These are phyloP conservation scores for Phyllopteryx taeniolatus DNA, from an alignment of 2,113 vertebrate genomes.

Conservation along the genomic window DNA sequence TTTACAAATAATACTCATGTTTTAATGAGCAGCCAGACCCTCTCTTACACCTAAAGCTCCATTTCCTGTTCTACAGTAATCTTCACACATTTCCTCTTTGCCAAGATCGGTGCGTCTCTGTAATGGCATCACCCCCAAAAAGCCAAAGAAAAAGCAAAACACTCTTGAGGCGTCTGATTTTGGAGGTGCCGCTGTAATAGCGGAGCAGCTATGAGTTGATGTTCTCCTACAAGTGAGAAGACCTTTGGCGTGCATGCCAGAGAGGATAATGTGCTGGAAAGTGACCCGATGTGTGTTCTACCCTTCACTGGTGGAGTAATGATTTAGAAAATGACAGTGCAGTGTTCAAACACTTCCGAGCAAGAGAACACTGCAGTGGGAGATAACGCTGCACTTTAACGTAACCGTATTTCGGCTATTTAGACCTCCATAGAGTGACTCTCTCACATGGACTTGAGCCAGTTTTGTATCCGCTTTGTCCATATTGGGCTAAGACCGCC, in stretches of 20 bases:
- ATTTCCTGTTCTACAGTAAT: too few relatives aligned
- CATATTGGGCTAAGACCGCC: too few relatives aligned
- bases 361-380: not conserved
- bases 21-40: too few relatives aligned
- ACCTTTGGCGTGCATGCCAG: conserved; percentile 2
- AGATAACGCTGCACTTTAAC: conserved; percentile 2
- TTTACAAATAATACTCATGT: too few relatives aligned
- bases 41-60: too few relatives aligned
- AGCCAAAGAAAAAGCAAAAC: not conserved
- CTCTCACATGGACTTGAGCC: too few relatives aligned
- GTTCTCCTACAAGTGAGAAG: not conserved
- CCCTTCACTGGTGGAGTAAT: conserved; percentile 9
- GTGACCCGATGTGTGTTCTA: not conserved
- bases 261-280: conserved; percentile 27
- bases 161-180: not conserved
- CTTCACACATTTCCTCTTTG: too few relatives aligned
- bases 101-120: too few relatives aligned
- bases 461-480: too few relatives aligned
- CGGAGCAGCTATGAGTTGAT: not conserved
- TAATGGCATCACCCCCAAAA: not conserved
- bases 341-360: conserved; percentile 21
- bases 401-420: too few relatives aligned
- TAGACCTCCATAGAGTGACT: too few relatives aligned
- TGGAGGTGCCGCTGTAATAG: not conserved
- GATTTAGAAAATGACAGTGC: conserved; percentile 33